Percentiles rank a stretch among this genome's conserved stretches.
These are phyloP conservation scores for Percina caprodes DNA, from an alignment of 2,113 vertebrate species.

Conservation along the genomic window DNA sequence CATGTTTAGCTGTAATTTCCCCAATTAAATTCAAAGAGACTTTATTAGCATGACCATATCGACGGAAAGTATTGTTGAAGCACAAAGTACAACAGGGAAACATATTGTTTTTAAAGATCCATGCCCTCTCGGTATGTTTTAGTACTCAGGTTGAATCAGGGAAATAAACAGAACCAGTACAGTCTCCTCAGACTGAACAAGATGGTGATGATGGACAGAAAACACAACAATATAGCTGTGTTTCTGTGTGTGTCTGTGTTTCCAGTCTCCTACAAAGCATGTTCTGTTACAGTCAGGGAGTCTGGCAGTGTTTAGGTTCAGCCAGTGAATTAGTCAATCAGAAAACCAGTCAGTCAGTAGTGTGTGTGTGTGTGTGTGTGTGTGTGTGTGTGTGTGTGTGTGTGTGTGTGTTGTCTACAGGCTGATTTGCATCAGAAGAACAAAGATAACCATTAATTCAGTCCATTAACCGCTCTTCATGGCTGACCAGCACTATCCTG, in stretches of 20 bases:
- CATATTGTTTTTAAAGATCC: too few relatives aligned
- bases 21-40: too few relatives aligned
- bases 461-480: conserved; percentile 40
- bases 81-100: too few relatives aligned
- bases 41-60: too few relatives aligned
- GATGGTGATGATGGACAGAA: conserved; percentile 53
- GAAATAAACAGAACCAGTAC: conserved; percentile 12
- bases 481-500: conserved; percentile 28
- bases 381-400: conserved; percentile 14
- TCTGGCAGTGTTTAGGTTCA: conserved; percentile 46
- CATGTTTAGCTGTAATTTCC: neutral
- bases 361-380: conserved; percentile 24
- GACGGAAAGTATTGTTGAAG: too few relatives aligned
- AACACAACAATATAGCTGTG: conserved; percentile 58
- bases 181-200: conserved; percentile 25
- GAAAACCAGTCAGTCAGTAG: conserved; percentile 46
- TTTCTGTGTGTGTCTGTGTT: conserved; percentile 38
- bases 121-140: conserved; percentile 10
- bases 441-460: conserved; percentile 47
- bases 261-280: conserved; percentile 43
- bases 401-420: conserved; percentile 16
- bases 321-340: conserved; percentile 61
- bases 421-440: conserved; percentile 22
- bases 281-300: conserved; percentile 38
- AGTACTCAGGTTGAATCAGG: neutral